A percentile compares a stretch with the other conserved stretches of the same genome.
Conservation (phyloP, 2,888 invertebrate species). For the Eupeodes latifasciatus region DNA sequence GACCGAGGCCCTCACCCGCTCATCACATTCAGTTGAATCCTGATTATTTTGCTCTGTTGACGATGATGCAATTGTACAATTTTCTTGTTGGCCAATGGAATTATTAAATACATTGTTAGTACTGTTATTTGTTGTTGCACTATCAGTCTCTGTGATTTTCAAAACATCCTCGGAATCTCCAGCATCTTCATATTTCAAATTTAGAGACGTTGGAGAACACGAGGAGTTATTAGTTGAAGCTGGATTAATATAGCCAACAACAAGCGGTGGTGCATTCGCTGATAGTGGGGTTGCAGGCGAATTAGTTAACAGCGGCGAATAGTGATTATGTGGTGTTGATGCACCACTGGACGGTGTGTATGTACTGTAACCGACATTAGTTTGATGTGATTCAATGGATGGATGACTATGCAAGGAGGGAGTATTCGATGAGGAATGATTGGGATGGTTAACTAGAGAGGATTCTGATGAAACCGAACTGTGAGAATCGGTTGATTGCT, state of each 20-base stretch:
- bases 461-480: constrained; percentile 82
- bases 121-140: constrained; percentile 69
- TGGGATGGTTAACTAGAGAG: constrained; percentile 69
- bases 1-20: constrained; percentile 83
- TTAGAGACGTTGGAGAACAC: constrained; percentile 69
- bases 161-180: constrained; percentile 77
- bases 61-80: constrained; percentile 57
- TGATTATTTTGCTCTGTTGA: constrained; percentile 57
- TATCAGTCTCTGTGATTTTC: constrained; percentile 82
- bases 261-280: constrained; percentile 57
- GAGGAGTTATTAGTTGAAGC: constrained; percentile 70
- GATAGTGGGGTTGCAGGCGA: constrained; percentile 79
- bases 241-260: constrained; percentile 73
- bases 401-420: constrained; percentile 82
- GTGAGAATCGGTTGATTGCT: constrained; percentile 85
- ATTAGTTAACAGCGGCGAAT: constrained; percentile 83
- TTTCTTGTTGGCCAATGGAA: constrained; percentile 58
- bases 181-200: constrained; percentile 61
- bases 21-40: constrained; percentile 80
- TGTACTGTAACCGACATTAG: constrained; percentile 79
- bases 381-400: constrained; percentile 81
- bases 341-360: constrained; percentile 83
- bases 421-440: constrained; percentile 80
- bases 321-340: constrained; percentile 84
- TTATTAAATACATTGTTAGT: constrained; percentile 62